These are phyloP conservation scores for Campaea margaritaria DNA, from an alignment of 2,888 invertebrate species.

Conservation along the genomic window DNA sequence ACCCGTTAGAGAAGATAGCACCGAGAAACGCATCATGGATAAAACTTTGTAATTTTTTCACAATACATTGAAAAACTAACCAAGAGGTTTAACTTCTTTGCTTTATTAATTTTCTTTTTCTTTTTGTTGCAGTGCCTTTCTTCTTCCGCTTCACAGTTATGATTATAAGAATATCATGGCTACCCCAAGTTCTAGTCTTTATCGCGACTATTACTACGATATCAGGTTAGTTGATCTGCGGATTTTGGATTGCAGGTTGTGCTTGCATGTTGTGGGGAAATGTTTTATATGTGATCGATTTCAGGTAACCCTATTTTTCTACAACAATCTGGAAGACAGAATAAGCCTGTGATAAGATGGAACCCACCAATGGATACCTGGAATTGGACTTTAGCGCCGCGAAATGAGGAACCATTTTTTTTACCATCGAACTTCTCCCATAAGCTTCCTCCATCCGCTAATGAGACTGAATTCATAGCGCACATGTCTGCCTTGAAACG, in stretches of 20 bases:
- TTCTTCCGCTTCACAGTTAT: constrained; percentile 61
- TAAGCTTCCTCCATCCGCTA: constrained; percentile 80
- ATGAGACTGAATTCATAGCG: constrained; percentile 77
- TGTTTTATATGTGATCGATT: constrained; percentile 29
- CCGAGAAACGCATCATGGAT: too few relatives aligned
- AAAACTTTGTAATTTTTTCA: too few relatives aligned
- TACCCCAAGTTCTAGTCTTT: constrained; percentile 56
- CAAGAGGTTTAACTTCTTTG: background rate
- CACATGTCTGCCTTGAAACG: constrained; percentile 76
- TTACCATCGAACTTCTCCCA: constrained; percentile 78
- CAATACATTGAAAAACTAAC: too few relatives aligned
- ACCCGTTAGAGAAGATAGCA: too few relatives aligned
- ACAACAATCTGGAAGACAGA: constrained; percentile 62
- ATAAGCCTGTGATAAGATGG: constrained; percentile 78
- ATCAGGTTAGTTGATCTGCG: constrained; percentile 60
- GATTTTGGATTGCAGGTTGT: background rate
- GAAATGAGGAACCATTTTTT: constrained; percentile 75
- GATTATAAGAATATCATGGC: constrained; percentile 79
- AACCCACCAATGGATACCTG: constrained; percentile 77
- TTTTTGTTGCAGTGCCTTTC: constrained; percentile 67
- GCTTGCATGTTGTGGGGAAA: too few relatives aligned
- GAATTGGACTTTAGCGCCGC: constrained; percentile 73
- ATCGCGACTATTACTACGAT: constrained; percentile 47
- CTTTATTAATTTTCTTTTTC: constrained; percentile 13
- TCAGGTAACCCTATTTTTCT: constrained; percentile 81